Conservation (phyloP, 2,113 vertebrate genomes). For the Laticauda colubrina region DNA sequence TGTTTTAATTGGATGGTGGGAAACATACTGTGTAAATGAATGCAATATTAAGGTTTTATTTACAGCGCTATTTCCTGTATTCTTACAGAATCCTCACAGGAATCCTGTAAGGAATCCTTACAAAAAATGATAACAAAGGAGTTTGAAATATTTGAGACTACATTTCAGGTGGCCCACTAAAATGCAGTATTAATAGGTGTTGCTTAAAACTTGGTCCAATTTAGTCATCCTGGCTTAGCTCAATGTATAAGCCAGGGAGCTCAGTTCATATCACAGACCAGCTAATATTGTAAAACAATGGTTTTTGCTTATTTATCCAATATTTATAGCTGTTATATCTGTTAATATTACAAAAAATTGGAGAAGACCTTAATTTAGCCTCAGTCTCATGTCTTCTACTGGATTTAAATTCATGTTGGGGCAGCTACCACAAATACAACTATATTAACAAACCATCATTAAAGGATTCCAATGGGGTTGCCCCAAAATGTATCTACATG, state of each 20-base stretch:
- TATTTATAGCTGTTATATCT: neutral
- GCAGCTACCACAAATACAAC: neutral
- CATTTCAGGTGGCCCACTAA: neutral
- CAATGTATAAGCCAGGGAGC: neutral
- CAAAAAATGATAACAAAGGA: neutral
- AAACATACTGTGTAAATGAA: neutral
- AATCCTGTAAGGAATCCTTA: neutral
- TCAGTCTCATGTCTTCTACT: neutral
- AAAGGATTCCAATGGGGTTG: neutral
- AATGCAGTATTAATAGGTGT: neutral
- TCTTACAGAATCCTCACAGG: neutral
- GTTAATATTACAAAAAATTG: neutral
- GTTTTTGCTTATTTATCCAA: neutral
- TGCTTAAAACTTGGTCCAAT: neutral
- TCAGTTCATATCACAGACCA: neutral
- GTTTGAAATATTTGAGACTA: neutral
- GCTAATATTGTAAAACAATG: neutral
- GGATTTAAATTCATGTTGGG: neutral
- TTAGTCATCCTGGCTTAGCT: neutral
- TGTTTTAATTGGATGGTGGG: neutral
- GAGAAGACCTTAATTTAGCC: neutral
- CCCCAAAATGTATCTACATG: neutral
- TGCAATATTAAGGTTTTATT: neutral
- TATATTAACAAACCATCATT: neutral
- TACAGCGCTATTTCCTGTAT: neutral